phyloP scores from a whole-genome alignment of 2,797 vertebrate genomes.

The Takifugu ocellatus region DNA sequence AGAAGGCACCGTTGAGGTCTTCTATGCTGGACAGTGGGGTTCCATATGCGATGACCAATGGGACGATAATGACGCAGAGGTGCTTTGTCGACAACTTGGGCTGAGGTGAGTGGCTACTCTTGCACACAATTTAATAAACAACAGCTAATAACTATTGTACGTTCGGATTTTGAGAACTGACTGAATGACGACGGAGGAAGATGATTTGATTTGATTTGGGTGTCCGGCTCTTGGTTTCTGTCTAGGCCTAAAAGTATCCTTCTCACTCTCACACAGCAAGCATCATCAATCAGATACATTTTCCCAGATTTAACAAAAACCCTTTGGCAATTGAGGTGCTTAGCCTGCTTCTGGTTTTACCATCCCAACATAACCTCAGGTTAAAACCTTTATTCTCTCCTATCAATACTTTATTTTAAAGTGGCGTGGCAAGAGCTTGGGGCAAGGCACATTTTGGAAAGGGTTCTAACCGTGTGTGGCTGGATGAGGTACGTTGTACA shows the following conservation, averaged over 20 bases:
- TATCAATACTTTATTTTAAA: conserved; percentile 46
- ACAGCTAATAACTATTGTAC: too few relatives aligned
- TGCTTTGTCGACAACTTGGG: conserved; percentile 94
- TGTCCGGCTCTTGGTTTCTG: conserved; percentile 42
- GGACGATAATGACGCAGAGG: conserved; percentile 93
- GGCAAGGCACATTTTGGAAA: conserved; percentile 86
- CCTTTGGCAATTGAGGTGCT: not conserved
- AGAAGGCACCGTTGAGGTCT: conserved; percentile 91
- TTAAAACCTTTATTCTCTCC: conserved; percentile 6
- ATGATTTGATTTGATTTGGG: conserved; percentile 48
- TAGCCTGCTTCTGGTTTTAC: conserved; percentile 24
- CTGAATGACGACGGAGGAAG: conserved; percentile 24
- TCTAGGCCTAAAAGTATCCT: conserved; percentile 73
- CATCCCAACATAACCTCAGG: conserved; percentile 4
- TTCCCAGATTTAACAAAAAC: conserved; percentile 34
- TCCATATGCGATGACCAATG: conserved; percentile 95
- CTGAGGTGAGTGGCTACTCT: conserved; percentile 78
- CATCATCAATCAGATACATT: conserved; percentile 70
- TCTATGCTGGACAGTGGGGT: conserved; percentile 89
- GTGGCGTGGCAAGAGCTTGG: conserved; percentile 89
- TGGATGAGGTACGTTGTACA: conserved; percentile 92
- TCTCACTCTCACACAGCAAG: conserved; percentile 54
- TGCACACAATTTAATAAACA: not conserved
- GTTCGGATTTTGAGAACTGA: not conserved
- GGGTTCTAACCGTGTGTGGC: conserved; percentile 82